These are phyloP conservation scores for Xanthorhoe designata DNA, from an alignment of 2,888 invertebrate species.

Conservation along the genomic window DNA sequence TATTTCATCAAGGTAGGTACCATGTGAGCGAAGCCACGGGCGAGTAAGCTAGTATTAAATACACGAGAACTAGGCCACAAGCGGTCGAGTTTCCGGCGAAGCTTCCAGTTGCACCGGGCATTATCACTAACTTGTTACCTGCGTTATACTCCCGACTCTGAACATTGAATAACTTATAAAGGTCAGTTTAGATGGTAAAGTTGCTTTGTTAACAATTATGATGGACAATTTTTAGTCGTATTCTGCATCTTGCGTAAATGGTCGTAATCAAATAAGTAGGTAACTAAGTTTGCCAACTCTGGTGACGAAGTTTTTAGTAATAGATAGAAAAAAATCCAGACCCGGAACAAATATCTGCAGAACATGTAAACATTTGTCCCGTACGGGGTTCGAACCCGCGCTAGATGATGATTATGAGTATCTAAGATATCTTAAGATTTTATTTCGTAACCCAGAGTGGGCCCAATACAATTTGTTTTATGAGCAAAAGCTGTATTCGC, in stretches of 20 bases:
- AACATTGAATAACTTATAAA: background rate
- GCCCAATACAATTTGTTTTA: constrained; percentile 2
- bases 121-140: constrained; percentile 20
- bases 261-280: too few species aligned
- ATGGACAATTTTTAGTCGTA: background rate
- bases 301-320: too few species aligned
- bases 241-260: too few species aligned
- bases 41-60: background rate
- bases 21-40: too few species aligned
- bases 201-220: background rate
- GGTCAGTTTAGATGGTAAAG: background rate
- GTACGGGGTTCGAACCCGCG: too few species aligned
- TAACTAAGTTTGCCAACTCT: too few species aligned
- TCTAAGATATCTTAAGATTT: background rate
- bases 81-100: constrained; percentile 18
- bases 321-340: too few species aligned
- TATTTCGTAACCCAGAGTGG: constrained; percentile 7
- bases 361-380: too few species aligned
- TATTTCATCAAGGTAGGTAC: too few species aligned
- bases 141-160: background rate
- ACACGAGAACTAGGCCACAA: constrained; percentile 17
- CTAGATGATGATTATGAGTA: background rate
- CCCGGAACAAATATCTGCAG: too few species aligned
- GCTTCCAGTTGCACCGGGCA: constrained; percentile 18
- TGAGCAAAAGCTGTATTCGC: constrained; percentile 19